Evolutionary conservation across 2,888 invertebrate genomes (phyloP), one percentile per base, ranked within the genome.

Genomic region (Mythimna loreyi): DNA sequence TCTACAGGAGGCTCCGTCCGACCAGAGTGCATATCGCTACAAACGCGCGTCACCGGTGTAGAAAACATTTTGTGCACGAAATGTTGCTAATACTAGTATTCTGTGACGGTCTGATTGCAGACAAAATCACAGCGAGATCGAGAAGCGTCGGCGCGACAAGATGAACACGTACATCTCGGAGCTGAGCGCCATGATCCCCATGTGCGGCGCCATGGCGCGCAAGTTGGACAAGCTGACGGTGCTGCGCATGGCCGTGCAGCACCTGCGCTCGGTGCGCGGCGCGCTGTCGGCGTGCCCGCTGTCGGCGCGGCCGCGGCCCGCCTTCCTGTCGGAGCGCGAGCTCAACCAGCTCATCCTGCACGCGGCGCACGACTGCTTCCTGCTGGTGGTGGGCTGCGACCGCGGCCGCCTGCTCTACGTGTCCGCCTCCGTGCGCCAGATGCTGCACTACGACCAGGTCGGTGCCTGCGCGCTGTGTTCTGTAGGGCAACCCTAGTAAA

Each of bases 141-240:
- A 99, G 94, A 99, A 99, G 91, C 96, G 99, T 0, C 96, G 99
- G 0, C 96, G 99, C 40, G 99, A 99, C 92, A 99, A 99, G 94
- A 99, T 99, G 99, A 99, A 99, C 95, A 98, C 98, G 0, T 99
- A 99, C 93, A 99, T 99, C 84, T 97, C 98, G 4, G 99, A 99
- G 91, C 92, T 99, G 68, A 98, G 98, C 62, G 96, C 98, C 2
- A 98, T 99, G 97, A 97, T 99, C 25, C 99, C 99, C 0, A 98
- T 99, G 98, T 99, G 99, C 90, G 98, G 98, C 85, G 98, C 98
- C 5, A 98, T 99, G 98, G 97, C 98, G 43, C 96, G 99, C 66
- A 99, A 99, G 94, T 94, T 99, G 86, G 99, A 99, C 94, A 99
- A 99, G 93, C 95, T 99, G 82, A 99, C 99, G 0, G 97, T 97